Conservation (phyloP, 2,797 vertebrate species). For the Sebastes taczanowskii region DNA sequence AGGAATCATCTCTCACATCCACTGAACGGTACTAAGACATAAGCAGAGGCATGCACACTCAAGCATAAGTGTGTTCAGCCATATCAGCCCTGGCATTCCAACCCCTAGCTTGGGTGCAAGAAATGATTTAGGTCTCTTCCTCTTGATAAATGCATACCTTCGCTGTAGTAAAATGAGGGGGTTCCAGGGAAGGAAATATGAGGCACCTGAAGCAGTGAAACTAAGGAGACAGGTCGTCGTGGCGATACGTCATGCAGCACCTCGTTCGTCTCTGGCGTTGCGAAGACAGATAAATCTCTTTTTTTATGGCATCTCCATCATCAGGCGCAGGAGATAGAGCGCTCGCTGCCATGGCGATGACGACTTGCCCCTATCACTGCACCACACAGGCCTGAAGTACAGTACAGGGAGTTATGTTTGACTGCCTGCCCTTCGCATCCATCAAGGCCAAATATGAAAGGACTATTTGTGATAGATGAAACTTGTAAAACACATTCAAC, state of each 20-base stretch:
- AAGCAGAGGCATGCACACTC: conserved; percentile 41
- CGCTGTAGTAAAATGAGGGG: conserved; percentile 62
- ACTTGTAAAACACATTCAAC: conserved; percentile 37
- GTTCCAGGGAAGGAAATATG: conserved; percentile 52
- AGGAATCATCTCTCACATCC: conserved; percentile 13
- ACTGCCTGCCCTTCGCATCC: conserved; percentile 62
- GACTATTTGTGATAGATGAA: conserved; percentile 51
- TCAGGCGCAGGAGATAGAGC: conserved; percentile 72
- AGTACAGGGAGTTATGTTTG: conserved; percentile 57
- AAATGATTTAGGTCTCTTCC: conserved; percentile 70
- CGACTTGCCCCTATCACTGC: conserved; percentile 63
- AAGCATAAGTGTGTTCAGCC: conserved; percentile 59
- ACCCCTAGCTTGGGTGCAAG: conserved; percentile 55
- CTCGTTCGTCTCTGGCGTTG: conserved; percentile 66
- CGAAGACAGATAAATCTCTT: conserved; percentile 79
- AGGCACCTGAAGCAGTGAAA: conserved; percentile 75
- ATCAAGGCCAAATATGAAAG: conserved; percentile 69
- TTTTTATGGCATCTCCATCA: conserved; percentile 76
- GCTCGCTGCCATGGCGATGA: conserved; percentile 60
- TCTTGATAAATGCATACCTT: conserved; percentile 75
- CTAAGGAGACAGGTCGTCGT: conserved; percentile 42
- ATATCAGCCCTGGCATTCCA: conserved; percentile 73
- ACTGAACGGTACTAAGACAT: conserved; percentile 12
- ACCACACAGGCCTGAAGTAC: conserved; percentile 41
- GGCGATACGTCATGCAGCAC: conserved; percentile 64